Evolutionary conservation across 1,140 invertebrate genomes (phyloP).

Genomic region (Eufriesea mexicana): DNA sequence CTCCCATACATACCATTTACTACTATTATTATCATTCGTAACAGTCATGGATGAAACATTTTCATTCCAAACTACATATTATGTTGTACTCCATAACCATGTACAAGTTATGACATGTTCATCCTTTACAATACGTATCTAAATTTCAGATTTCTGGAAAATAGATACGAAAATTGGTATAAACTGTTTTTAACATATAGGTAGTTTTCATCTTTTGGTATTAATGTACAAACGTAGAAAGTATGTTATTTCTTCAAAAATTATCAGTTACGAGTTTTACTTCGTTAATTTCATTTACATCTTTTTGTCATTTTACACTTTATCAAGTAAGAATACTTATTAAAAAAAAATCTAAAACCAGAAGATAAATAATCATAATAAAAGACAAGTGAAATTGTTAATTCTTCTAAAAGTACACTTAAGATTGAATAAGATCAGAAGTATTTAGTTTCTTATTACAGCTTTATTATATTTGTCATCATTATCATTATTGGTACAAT

Average conservation of each 20-base stretch:
- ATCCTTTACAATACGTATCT: constrained; percentile 8
- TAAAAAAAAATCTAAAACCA: background rate
- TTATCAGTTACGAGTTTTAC: background rate
- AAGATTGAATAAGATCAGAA: constrained; percentile 16
- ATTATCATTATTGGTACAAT: constrained; percentile 67
- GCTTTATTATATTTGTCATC: constrained; percentile 57
- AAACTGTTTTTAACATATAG: background rate
- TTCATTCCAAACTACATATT: constrained; percentile 72
- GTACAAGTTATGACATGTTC: constrained; percentile 27
- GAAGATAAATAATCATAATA: constrained; percentile 2
- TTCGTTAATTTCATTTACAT: constrained; percentile 8
- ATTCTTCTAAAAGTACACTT: constrained; percentile 38
- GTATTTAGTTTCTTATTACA: constrained; percentile 31
- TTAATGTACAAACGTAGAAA: background rate
- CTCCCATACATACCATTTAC: constrained; percentile 76
- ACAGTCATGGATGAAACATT: constrained; percentile 74
- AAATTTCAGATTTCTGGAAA: constrained; percentile 12
- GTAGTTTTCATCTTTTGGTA: background rate
- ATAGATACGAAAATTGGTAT: background rate
- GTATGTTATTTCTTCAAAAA: constrained; percentile 5
- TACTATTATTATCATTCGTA: constrained; percentile 76
- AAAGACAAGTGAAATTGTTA: constrained; percentile 34
- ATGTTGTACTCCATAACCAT: constrained; percentile 58
- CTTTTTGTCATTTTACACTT: background rate
- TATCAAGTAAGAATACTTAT: constrained; percentile 2